Conservation (phyloP, 1,140 invertebrate genomes). For the Tetramorium parvispinum region DNA sequence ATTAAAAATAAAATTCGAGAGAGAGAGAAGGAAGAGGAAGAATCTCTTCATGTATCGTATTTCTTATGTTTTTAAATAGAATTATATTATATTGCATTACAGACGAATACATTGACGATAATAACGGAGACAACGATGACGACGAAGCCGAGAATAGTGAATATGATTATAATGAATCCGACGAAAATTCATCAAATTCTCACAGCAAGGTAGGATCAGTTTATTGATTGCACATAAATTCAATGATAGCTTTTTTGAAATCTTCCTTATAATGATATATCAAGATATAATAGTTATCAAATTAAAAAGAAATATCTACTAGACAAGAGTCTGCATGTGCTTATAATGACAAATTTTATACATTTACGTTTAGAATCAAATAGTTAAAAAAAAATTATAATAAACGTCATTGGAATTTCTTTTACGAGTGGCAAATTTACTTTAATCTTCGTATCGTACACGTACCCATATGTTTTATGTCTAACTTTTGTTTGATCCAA, state of each 20-base stretch:
- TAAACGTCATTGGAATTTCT: background rate
- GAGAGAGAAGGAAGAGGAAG: background rate
- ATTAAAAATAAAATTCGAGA: background rate
- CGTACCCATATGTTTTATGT: background rate
- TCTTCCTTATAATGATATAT: background rate
- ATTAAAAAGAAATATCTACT: too few species aligned
- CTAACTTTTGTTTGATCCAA: background rate
- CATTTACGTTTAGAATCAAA: background rate
- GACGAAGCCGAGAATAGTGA: conserved; percentile 67
- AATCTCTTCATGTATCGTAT: background rate
- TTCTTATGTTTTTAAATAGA: background rate
- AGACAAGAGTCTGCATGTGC: too few species aligned
- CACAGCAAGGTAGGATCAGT: conserved; percentile 71
- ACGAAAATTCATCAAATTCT: conserved; percentile 69
- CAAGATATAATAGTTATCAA: background rate
- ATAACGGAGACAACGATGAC: conserved; percentile 71
- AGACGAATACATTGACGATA: conserved; percentile 70
- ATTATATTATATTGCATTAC: conserved; percentile 30
- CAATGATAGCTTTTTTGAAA: background rate
- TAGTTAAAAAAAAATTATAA: background rate
- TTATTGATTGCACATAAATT: conserved; percentile 8
- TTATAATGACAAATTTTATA: background rate
- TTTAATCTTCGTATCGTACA: background rate
- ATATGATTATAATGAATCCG: conserved; percentile 71
- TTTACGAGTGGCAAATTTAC: background rate